Evolutionary conservation across 2,888 invertebrate genomes (phyloP).

Genomic region (Spicauda simplicius): DNA sequence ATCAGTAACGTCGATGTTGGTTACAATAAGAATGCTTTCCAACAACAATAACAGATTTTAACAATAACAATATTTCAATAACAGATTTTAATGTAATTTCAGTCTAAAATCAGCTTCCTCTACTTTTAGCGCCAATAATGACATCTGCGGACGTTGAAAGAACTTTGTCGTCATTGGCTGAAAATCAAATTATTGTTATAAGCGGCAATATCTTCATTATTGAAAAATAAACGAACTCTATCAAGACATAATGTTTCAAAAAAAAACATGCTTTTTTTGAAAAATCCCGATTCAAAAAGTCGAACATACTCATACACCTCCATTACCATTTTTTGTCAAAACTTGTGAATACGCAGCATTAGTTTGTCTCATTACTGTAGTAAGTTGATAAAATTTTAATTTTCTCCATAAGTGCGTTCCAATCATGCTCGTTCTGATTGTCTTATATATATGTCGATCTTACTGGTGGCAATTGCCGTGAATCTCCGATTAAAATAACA

Average conservation of each 20-base stretch:
- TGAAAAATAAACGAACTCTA: neutral
- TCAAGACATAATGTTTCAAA: neutral
- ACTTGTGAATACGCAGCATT: conserved; percentile 40
- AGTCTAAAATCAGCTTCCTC: conserved; percentile 1
- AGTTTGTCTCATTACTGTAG: conserved; percentile 41
- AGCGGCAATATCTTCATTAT: too few relatives aligned
- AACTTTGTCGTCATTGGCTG: too few relatives aligned
- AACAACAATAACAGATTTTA: conserved; percentile 43
- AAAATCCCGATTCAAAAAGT: conserved; percentile 41
- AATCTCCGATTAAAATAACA: too few relatives aligned
- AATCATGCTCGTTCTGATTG: conserved; percentile 12
- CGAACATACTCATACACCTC: conserved; percentile 35
- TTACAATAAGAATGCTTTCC: conserved; percentile 36
- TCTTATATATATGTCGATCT: conserved; percentile 47
- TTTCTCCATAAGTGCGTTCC: conserved; percentile 37
- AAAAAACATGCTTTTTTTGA: conserved; percentile 18
- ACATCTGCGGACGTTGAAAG: conserved; percentile 4
- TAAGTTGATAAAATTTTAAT: conserved; percentile 41
- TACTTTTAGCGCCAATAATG: too few relatives aligned
- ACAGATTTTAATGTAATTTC: conserved; percentile 43
- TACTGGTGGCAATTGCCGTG: conserved; percentile 38
- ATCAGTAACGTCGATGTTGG: conserved; percentile 46
- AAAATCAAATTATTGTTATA: too few relatives aligned
- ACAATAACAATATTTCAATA: conserved; percentile 40
- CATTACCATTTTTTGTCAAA: conserved; percentile 44